These are phyloP conservation scores for Nomada goodeniana DNA, from an alignment of 2,888 invertebrate species.

Conservation along the genomic window DNA sequence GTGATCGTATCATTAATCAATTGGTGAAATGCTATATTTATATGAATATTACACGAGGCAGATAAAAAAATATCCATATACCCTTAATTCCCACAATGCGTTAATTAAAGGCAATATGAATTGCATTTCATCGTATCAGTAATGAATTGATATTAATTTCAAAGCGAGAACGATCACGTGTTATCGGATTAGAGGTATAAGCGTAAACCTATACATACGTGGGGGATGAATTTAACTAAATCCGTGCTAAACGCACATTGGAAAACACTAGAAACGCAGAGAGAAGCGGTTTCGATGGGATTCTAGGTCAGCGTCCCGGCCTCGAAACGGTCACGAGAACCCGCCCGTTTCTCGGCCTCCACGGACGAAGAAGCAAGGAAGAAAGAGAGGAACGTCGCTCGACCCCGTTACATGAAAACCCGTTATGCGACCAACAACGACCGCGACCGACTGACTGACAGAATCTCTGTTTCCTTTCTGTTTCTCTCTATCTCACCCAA, in stretches of 20 bases:
- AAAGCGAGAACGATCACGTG: not conserved
- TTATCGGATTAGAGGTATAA: not conserved
- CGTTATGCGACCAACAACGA: constrained; percentile 74
- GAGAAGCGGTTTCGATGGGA: constrained; percentile 76
- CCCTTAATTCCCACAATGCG: too few species aligned
- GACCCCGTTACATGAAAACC: constrained; percentile 81
- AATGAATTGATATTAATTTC: too few species aligned
- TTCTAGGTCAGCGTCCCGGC: constrained; percentile 83
- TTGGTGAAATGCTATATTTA: too few species aligned
- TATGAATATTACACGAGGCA: not conserved
- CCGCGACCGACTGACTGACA: constrained; percentile 63
- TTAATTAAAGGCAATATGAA: too few species aligned
- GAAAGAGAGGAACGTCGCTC: constrained; percentile 72
- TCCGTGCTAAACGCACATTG: constrained; percentile 1
- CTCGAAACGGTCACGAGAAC: constrained; percentile 78
- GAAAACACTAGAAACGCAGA: constrained; percentile 34
- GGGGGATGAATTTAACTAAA: constrained; percentile 3
- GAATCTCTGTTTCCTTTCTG: constrained; percentile 37
- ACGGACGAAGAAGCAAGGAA: constrained; percentile 43
- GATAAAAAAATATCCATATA: too few species aligned
- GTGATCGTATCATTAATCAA: too few species aligned
- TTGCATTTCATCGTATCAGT: too few species aligned
- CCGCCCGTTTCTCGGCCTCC: constrained; percentile 53
- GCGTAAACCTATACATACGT: too few species aligned
- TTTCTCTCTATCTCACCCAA: constrained; percentile 3